These are phyloP conservation scores for Marasmarcha lunaedactyla DNA, from an alignment of 2,888 invertebrate genomes.

Conservation along the genomic window DNA sequence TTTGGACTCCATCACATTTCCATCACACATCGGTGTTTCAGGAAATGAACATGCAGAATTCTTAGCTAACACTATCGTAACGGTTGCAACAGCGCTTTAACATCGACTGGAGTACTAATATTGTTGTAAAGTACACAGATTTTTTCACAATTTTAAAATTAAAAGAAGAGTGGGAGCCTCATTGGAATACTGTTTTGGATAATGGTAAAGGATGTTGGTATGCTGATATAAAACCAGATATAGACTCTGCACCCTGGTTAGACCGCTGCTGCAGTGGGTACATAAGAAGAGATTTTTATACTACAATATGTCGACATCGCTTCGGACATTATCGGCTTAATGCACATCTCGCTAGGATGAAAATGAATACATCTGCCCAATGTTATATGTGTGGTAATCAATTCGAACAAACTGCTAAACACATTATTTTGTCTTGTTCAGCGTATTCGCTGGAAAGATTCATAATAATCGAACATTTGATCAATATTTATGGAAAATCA, in stretches of 20 bases:
- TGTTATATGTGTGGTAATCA: neutral
- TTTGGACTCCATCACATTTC: no score
- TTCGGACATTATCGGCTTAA: neutral
- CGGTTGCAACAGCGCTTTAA: no score
- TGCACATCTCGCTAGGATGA: neutral
- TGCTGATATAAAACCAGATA: neutral
- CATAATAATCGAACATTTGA: neutral
- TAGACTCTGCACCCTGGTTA: neutral
- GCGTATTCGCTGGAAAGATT: neutral
- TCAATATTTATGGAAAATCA: neutral
- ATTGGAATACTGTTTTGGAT: neutral
- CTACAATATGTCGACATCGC: neutral
- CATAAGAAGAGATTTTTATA: neutral
- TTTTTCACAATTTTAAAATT: neutral
- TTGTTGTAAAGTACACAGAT: neutral
- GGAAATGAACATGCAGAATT: no score
- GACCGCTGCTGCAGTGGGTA: neutral
- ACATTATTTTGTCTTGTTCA: neutral
- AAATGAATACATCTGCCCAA: neutral
- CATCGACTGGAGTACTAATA: neutral
- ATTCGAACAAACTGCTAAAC: neutral
- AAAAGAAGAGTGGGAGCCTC: neutral
- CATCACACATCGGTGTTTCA: no score
- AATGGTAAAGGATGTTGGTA: neutral
- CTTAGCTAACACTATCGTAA: no score